phyloP scores from a whole-genome alignment of 2,888 invertebrate species.

The Cylloceria caligata region DNA sequence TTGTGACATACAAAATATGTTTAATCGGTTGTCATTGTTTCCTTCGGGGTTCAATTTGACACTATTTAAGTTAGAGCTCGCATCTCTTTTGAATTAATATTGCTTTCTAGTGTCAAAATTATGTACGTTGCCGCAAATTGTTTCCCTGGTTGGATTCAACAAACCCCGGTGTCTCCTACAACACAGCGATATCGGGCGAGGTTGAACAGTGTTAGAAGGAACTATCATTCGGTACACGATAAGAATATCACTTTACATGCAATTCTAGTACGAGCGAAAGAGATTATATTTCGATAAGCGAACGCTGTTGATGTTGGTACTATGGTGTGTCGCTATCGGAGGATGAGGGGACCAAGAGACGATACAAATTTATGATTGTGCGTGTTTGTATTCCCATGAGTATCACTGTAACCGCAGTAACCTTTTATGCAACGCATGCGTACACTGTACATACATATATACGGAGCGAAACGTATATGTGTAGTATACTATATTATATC shows the following conservation, averaged over 20 bases:
- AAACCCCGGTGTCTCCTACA: not conserved
- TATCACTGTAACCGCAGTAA: slow-evolving; percentile 29
- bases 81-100: not conserved
- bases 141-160: not conserved
- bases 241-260: slow-evolving; percentile 60
- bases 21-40: not conserved
- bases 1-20: not conserved
- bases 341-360: slow-evolving; percentile 8
- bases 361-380: slow-evolving; percentile 44
- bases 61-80: not conserved
- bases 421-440: slow-evolving; percentile 7
- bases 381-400: slow-evolving; percentile 31
- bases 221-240: slow-evolving; percentile 47
- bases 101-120: not conserved
- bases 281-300: slow-evolving; percentile 44
- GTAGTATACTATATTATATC: not conserved
- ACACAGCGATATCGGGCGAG: slow-evolving; percentile 4
- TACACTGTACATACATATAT: not conserved
- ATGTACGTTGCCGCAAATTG: not conserved
- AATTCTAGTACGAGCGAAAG: slow-evolving; percentile 26
- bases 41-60: not conserved
- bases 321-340: not conserved
- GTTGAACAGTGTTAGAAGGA: slow-evolving; percentile 37
- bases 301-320: slow-evolving; percentile 1
- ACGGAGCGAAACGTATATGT: no score